phyloP scores from a whole-genome alignment of 2,113 vertebrate genomes.

The Plectropomus leopardus region DNA sequence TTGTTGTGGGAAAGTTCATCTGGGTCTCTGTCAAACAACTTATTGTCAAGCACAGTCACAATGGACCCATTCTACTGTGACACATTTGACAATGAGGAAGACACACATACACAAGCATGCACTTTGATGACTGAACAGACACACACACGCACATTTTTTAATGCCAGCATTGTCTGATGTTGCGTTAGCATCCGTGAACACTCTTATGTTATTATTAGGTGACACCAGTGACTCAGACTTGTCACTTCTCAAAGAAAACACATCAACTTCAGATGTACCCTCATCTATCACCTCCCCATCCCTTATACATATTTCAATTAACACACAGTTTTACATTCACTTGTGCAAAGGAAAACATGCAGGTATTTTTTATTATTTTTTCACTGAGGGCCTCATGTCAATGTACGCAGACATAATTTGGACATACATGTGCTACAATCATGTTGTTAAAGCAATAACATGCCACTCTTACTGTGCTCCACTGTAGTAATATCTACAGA shows the following conservation, averaged over 20 bases:
- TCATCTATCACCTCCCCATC: not conserved
- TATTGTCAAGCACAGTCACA: slow-evolving; percentile 44
- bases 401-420: not conserved
- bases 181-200: not conserved
- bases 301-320: not conserved
- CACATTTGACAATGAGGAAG: slow-evolving; percentile 33
- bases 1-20: slow-evolving; percentile 53
- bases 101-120: slow-evolving; percentile 7
- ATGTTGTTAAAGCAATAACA: not conserved
- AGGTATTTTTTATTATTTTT: not conserved
- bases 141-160: not conserved
- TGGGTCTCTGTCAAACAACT: slow-evolving; percentile 53
- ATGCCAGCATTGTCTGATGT: not conserved
- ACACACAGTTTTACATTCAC: not conserved
- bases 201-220: slow-evolving; percentile 21
- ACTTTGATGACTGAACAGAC: slow-evolving; percentile 1
- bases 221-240: slow-evolving; percentile 35
- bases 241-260: slow-evolving; percentile 1
- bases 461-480: not conserved
- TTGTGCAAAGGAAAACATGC: not conserved
- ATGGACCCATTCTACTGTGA: slow-evolving; percentile 36
- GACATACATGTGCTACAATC: not conserved
- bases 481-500: not conserved
- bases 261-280: slow-evolving; percentile 5
- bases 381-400: not conserved